Base-by-base conservation (phyloP, 2,797 vertebrate genomes). In the Benthosema pterotum region DNA sequence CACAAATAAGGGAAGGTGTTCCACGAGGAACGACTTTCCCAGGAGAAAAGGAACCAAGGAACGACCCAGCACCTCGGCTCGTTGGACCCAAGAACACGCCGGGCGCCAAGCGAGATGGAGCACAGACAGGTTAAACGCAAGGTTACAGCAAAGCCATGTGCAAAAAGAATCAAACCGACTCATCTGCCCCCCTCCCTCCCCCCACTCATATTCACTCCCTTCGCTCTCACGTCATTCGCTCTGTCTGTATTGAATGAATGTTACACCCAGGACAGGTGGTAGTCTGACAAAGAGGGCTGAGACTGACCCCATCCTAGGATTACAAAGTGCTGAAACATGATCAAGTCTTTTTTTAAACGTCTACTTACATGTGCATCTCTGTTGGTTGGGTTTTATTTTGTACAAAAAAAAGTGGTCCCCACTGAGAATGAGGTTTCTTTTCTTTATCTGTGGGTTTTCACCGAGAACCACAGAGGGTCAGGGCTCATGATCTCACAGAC, bases 251-350 rank as follows among this genome's bases (percentile, higher is more conserved):
- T 86, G 67, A 91, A 90, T 86, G 85, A 91, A 90, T 89, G 83
- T 89, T 86, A 76, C 64, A 73, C 86, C 86, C 54, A 70, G 67
- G 82, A 74, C 67, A 65, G 77, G 76, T 57, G 16, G 32, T 63
- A 70, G 85, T 77, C 86, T 68, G 74, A 87, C 77, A 87, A 72
- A 82, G 80, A 85, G 80, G 80, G 82, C 73, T 72, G 75, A 75
- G 78, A 78, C 87, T 71, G 68, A 85, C 65, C 71, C 80, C 45
- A 42, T 83, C 86, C 87, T 84, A 75, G 84, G 88, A 80, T 89
- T 91, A 85, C 77, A 92, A 94, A 94, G 92, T 94, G 93, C 92
- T 93, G 89, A 93, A 91, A 92, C 85, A 90, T 90, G 88, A 90
- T 93, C 87, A 93, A 93, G 91, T 90, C 87, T 91, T 88, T 91